Conservation (phyloP, 2,888 invertebrate species). For the Protula sp. region DNA sequence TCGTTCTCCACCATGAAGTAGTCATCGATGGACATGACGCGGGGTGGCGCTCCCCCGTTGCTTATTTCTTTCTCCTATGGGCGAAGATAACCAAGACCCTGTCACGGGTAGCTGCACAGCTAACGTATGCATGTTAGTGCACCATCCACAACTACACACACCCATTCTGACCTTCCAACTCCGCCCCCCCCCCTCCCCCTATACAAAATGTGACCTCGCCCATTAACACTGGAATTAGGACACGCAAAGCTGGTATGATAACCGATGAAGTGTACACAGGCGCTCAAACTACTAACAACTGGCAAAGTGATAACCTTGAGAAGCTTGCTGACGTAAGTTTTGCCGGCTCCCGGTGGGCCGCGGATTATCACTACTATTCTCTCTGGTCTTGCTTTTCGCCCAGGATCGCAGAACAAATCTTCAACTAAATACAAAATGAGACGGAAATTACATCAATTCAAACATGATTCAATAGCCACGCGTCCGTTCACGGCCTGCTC, state of each 20-base stretch:
- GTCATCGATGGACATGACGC: constrained; percentile 89
- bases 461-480: background rate
- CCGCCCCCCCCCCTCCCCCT: too few species aligned
- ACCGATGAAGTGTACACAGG: too few species aligned
- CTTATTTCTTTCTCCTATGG: constrained; percentile 67
- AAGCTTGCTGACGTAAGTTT: constrained; percentile 64
- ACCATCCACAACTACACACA: background rate
- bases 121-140: background rate
- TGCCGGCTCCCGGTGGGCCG: constrained; percentile 92
- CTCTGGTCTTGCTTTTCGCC: constrained; percentile 71
- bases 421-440: constrained; percentile 60
- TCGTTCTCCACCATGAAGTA: constrained; percentile 78
- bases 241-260: too few species aligned
- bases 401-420: constrained; percentile 76
- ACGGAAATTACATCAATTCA: too few species aligned
- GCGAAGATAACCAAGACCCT: too few species aligned
- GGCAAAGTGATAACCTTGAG: constrained; percentile 50
- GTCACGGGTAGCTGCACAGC: background rate
- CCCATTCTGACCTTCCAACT: background rate
- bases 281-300: too few species aligned
- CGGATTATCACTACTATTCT: constrained; percentile 81
- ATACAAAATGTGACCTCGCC: too few species aligned
- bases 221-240: too few species aligned
- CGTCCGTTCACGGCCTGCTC: background rate
- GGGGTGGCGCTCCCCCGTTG: constrained; percentile 79